Conservation (phyloP, 1,140 invertebrate genomes). For the Drosophila pallidifrons region DNA sequence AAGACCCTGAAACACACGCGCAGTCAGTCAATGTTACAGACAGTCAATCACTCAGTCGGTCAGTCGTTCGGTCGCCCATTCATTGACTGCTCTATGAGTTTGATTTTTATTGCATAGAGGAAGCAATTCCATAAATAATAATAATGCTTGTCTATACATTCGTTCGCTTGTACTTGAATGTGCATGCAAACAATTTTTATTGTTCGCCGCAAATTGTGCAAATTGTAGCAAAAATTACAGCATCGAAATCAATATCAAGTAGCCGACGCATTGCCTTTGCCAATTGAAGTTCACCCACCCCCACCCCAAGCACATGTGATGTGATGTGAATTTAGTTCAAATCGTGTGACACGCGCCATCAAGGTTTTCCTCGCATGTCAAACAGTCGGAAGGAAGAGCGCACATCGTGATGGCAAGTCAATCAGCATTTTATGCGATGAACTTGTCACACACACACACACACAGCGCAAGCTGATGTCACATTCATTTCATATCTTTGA, state of each 20-base stretch:
- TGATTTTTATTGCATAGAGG: conserved; percentile 35
- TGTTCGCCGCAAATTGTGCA: conserved; percentile 36
- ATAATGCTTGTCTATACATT: conserved; percentile 5
- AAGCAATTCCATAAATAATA: conserved; percentile 43
- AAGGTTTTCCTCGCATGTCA: conserved; percentile 40
- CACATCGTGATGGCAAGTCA: conserved; percentile 65
- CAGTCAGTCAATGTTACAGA: conserved; percentile 9
- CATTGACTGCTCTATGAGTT: conserved; percentile 2
- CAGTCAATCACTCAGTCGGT: conserved; percentile 12
- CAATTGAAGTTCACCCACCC: conserved; percentile 17
- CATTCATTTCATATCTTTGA: conserved; percentile 33
- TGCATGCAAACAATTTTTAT: conserved; percentile 28
- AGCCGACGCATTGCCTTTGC: conserved; percentile 48
- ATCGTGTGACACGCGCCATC: conserved; percentile 1
- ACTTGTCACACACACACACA: conserved; percentile 51
- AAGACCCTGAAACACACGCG: conserved; percentile 24
- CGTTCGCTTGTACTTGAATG: neutral
- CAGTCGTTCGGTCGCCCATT: conserved; percentile 3
- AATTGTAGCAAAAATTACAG: conserved; percentile 31
- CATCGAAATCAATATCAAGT: conserved; percentile 58
- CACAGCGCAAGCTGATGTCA: conserved; percentile 28
- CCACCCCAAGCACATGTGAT: neutral
- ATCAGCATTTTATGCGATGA: conserved; percentile 64
- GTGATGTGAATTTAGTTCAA: neutral
- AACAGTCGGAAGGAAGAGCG: conserved; percentile 57